phyloP scores from a whole-genome alignment of 2,113 vertebrate species.

The Emydura subglobosa region DNA sequence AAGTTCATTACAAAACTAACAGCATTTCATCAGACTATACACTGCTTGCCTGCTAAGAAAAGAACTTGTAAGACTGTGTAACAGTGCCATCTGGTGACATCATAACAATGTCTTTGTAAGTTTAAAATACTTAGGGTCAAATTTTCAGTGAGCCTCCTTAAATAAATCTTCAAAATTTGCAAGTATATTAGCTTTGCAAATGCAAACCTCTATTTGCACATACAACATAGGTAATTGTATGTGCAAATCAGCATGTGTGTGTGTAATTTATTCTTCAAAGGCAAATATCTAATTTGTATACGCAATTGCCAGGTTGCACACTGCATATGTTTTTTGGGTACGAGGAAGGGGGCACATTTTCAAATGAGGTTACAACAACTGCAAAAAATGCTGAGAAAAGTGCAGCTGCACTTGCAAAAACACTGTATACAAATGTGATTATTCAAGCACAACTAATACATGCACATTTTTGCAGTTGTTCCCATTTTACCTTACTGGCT shows the following conservation, averaged over 20 bases:
- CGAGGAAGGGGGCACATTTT: not conserved
- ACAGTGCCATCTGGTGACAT: not conserved
- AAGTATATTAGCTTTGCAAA: not conserved
- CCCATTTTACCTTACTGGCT: not conserved
- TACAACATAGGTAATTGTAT: not conserved
- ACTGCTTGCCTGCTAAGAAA: not conserved
- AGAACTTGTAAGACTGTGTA: not conserved
- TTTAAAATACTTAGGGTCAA: not conserved
- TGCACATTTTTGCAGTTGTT: not conserved
- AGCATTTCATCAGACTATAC: not conserved
- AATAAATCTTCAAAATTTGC: not conserved
- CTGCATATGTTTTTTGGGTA: not conserved
- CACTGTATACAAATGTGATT: not conserved
- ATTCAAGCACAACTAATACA: not conserved
- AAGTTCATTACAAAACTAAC: not conserved
- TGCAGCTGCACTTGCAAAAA: not conserved
- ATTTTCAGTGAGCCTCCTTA: not conserved
- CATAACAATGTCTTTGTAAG: not conserved
- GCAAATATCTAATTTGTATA: not conserved
- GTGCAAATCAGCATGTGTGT: not conserved
- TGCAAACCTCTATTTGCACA: not conserved
- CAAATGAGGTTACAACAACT: rapidly evolving
- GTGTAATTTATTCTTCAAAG: not conserved
- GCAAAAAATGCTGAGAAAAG: not conserved
- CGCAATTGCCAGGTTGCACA: not conserved